Percentiles rank a stretch among this genome's conserved stretches.
These are phyloP conservation scores for Nothobranchius kuhntae DNA, from an alignment of 2,113 vertebrate genomes.

Conservation along the genomic window DNA sequence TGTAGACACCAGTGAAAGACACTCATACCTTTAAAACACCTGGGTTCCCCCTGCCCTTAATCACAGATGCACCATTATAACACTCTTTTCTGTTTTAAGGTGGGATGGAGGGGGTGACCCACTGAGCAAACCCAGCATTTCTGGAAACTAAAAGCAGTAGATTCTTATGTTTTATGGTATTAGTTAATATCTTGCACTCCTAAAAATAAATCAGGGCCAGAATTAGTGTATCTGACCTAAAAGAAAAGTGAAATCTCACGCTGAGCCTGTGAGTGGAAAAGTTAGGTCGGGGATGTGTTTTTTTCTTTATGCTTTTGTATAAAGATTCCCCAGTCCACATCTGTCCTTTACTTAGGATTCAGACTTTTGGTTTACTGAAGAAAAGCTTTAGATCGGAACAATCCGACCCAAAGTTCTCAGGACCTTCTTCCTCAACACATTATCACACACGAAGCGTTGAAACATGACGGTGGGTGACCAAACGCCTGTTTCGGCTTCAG, in stretches of 20 bases:
- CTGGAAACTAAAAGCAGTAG: background rate
- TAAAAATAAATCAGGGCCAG: background rate
- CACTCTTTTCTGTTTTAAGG: background rate
- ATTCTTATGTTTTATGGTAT: background rate
- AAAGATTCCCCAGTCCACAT: no score
- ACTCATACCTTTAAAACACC: conserved; percentile 53
- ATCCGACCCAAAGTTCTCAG: no score
- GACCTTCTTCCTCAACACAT: no score
- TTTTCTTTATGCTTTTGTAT: no score
- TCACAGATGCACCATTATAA: conserved; percentile 30
- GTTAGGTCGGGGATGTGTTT: no score
- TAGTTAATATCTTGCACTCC: background rate
- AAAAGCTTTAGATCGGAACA: no score
- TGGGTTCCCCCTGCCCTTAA: conserved; percentile 37
- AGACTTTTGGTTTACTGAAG: no score
- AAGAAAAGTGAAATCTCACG: background rate
- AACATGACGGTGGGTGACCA: no score
- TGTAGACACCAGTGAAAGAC: conserved; percentile 48
- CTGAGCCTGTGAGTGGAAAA: no score
- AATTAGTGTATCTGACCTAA: background rate
- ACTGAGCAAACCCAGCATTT: background rate
- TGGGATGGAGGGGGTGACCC: background rate
- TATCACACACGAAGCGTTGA: no score
- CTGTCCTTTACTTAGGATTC: no score
- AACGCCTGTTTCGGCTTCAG: no score